Evolutionary conservation across 2,888 invertebrate genomes (phyloP).

Genomic region (Miltochrista miniata): DNA sequence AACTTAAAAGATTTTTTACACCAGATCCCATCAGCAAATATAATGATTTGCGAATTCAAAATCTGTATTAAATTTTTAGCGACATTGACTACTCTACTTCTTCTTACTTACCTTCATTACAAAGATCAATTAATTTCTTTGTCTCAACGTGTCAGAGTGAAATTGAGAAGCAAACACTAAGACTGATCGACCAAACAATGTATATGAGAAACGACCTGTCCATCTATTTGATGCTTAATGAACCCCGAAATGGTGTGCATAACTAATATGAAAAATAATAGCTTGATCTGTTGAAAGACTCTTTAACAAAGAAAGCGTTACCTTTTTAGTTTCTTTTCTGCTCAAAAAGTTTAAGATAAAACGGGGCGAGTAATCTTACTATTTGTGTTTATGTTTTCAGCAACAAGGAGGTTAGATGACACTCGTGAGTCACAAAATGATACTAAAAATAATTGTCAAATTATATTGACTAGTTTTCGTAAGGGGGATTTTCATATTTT

Average conservation of each 20-base stretch:
- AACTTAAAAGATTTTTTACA: too few species aligned
- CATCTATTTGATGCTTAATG: slow-evolving; percentile 67
- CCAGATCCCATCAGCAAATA: too few species aligned
- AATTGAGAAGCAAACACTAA: slow-evolving; percentile 82
- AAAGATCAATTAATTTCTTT: slow-evolving; percentile 82
- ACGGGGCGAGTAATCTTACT: too few species aligned
- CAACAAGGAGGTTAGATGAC: too few species aligned
- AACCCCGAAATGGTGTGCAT: slow-evolving; percentile 64
- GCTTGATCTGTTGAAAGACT: slow-evolving; percentile 37
- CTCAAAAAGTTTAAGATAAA: background rate
- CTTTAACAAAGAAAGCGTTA: slow-evolving; percentile 3
- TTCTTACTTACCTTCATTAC: slow-evolving; percentile 76
- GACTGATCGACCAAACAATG: slow-evolving; percentile 66
- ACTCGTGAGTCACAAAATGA: too few species aligned
- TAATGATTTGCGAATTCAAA: too few species aligned
- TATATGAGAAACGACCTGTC: slow-evolving; percentile 71
- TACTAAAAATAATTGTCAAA: too few species aligned
- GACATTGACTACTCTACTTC: slow-evolving; percentile 43
- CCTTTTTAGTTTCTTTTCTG: background rate
- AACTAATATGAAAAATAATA: slow-evolving; percentile 68
- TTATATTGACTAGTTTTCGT: too few species aligned
- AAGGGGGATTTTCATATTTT: too few species aligned
- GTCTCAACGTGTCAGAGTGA: slow-evolving; percentile 77
- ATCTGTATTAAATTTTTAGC: background rate
- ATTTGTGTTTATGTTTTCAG: too few species aligned